Evolutionary conservation across 2,888 invertebrate genomes (phyloP).

Genomic region (Philaethria dido): DNA sequence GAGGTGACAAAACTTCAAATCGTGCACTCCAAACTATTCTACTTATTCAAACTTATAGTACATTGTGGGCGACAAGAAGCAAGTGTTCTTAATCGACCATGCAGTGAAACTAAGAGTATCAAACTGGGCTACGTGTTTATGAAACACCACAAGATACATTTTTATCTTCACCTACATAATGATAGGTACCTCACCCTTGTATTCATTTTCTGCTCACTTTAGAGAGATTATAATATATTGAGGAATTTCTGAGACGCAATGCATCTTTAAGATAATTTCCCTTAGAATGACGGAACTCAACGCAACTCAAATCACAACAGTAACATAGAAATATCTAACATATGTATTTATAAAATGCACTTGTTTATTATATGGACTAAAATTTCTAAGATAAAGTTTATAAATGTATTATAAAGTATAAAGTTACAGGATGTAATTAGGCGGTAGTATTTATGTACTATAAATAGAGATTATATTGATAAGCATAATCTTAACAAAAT

Average conservation of each 20-base stretch:
- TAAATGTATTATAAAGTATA: background rate
- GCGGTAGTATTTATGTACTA: background rate
- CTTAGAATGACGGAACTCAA: too few relatives aligned
- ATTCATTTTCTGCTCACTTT: background rate
- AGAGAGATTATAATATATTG: background rate
- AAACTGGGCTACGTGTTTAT: background rate
- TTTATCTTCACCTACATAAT: background rate
- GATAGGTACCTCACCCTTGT: background rate
- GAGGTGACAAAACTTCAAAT: constrained; percentile 68
- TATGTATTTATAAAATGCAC: too few relatives aligned
- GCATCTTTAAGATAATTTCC: too few relatives aligned
- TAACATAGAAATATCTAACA: too few relatives aligned
- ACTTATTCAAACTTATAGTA: constrained; percentile 47
- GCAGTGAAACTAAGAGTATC: background rate
- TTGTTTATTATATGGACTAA: background rate
- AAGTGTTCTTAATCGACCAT: constrained; percentile 2
- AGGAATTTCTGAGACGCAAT: too few relatives aligned
- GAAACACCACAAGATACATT: background rate
- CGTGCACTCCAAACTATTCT: constrained; percentile 60
- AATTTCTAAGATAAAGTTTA: background rate
- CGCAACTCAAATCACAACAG: too few relatives aligned
- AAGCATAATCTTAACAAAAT: background rate
- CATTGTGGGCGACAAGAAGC: constrained; percentile 33
- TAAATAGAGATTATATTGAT: constrained; percentile 5
- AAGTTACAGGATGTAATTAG: constrained; percentile 6